Base-by-base conservation (phyloP, 2,113 vertebrate species). In the Chinchilla lanigera region DNA sequence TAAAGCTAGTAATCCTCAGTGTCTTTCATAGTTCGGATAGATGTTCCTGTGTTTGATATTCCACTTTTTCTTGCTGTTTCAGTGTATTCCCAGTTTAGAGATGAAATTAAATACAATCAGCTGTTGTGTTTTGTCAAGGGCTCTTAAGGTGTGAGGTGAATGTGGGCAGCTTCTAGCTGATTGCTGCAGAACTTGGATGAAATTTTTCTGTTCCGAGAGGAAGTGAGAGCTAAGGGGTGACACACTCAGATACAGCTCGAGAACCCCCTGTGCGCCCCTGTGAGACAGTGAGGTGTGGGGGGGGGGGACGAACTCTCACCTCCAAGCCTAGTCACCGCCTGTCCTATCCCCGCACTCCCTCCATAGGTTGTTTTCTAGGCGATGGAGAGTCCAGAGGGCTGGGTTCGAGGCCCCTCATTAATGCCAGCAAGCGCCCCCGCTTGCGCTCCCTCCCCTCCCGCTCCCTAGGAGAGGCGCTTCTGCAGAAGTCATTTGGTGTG, bases 401-500 rank as follows among this genome's bases (percentile, higher is more conserved):
- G 5, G 11, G 41, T 92, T 75, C 92, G 85, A 84, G n/a, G 20
- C 89, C 75, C 97, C 96, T 96, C 93, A 73, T 94, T 83, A 95
- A 83, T 52, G 95, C 97, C 95, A 96, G 92, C 96, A 61, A 93
- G 94, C 89, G 90, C 96, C 86, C 92, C 56, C 47, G 33, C 69
- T 17, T 75, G n/a, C 50, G 20, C 67, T 87, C 96, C 84, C 69
- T 90, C 93, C 97, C 95, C 44, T 69, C 38, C 83, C 58, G 81
- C 92, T 91, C 95, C 98, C 97, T 60, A 14, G 93, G 96, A 98
- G 98, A 78, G 96, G 67, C 67, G 93, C 97, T 98, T 97, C 98
- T 97, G 98, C 98, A 97, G 97, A 97, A 99, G 98, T 97, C 98
- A 98, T 98, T 98, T 78, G 96, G 97, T 97, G 98, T 54, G 97